Evolutionary conservation across 2,113 vertebrate genomes (phyloP).

Genomic region (Embiotoca jacksoni): DNA sequence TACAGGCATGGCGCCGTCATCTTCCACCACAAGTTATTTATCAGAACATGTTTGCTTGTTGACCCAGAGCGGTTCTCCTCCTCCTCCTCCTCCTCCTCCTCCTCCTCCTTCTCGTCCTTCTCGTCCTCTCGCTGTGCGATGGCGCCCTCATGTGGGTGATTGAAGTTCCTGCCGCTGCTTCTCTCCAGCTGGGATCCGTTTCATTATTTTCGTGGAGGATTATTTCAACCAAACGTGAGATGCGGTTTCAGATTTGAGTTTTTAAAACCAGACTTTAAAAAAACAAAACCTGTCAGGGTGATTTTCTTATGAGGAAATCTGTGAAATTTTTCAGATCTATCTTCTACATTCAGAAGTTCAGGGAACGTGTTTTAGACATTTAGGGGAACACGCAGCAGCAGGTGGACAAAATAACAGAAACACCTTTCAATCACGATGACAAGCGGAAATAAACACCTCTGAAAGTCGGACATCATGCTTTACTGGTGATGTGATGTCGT

Average conservation of each 20-base stretch:
- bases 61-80: no score
- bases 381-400: not conserved
- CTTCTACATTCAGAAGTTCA: constrained; percentile 47
- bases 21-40: not conserved
- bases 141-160: constrained; percentile 61
- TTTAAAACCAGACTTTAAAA: constrained; percentile 6
- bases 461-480: no score
- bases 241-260: not conserved
- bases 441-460: no score
- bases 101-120: no score
- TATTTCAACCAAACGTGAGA: not conserved
- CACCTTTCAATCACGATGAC: not conserved
- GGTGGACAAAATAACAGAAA: constrained; percentile 9
- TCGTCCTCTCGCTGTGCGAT: constrained; percentile 47
- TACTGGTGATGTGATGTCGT: no score
- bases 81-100: not conserved
- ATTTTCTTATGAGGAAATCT: constrained; percentile 41
- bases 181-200: not conserved
- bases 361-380: constrained; percentile 47
- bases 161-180: constrained; percentile 36
- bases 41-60: no score
- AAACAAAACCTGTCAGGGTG: constrained; percentile 14
- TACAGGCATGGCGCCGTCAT: constrained; percentile 17
- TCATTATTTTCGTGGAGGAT: no score
- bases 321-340: constrained; percentile 19